Evolutionary conservation across 2,113 vertebrate genomes (phyloP).

Genomic region (Phoenicopterus ruber): DNA sequence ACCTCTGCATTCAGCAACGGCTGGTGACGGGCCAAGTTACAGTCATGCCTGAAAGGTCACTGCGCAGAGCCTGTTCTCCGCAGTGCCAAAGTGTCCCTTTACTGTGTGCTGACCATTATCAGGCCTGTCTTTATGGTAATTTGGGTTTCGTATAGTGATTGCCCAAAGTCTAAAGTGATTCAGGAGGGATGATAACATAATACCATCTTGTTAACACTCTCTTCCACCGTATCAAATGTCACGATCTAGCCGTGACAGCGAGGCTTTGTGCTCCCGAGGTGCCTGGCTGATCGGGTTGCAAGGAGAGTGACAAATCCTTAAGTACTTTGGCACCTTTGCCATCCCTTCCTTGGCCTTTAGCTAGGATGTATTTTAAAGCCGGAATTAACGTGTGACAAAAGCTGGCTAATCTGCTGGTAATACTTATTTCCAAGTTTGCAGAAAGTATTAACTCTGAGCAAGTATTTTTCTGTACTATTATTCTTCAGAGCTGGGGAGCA

Average conservation of each 20-base stretch:
- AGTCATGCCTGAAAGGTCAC: neutral
- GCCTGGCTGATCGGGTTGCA: neutral
- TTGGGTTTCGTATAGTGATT: neutral
- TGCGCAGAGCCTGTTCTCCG: neutral
- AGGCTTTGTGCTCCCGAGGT: neutral
- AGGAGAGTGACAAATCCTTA: neutral
- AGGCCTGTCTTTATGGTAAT: neutral
- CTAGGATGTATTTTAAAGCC: neutral
- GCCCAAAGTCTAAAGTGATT: neutral
- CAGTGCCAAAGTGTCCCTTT: neutral
- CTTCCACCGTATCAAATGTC: constrained; percentile 9
- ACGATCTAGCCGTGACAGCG: neutral
- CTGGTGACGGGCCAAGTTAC: neutral
- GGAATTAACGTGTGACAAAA: constrained; percentile 31
- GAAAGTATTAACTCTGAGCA: constrained; percentile 6
- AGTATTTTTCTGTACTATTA: neutral
- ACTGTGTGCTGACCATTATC: neutral
- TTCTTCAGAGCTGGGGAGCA: neutral
- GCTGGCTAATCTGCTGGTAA: constrained; percentile 21
- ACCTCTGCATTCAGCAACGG: neutral
- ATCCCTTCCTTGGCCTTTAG: neutral
- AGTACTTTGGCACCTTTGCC: neutral
- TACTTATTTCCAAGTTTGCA: constrained; percentile 9
- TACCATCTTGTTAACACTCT: neutral
- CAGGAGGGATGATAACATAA: neutral